These are phyloP conservation scores for Clunio marinus DNA, from an alignment of 2,888 invertebrate species.

Conservation along the genomic window DNA sequence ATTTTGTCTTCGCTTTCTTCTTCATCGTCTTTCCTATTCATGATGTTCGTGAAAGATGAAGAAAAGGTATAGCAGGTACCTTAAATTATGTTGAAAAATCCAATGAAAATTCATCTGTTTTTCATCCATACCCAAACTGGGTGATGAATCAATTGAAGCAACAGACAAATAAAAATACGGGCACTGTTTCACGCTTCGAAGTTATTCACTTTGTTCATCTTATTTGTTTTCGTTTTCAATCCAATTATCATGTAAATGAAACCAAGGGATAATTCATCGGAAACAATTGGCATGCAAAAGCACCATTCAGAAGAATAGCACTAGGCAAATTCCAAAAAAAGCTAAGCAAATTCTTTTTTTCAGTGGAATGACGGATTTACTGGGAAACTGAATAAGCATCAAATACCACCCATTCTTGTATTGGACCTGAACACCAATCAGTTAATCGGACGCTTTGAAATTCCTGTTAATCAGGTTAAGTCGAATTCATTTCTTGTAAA, in stretches of 20 bases:
- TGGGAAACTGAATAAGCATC: conserved; percentile 42
- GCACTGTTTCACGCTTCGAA: conserved; percentile 62
- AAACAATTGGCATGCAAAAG: too few relatives aligned
- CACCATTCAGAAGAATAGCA: too few relatives aligned
- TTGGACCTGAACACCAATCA: conserved; percentile 51
- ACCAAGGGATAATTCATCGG: too few relatives aligned
- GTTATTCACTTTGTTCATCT: conserved; percentile 24
- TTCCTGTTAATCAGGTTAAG: conserved; percentile 64
- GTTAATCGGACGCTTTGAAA: conserved; percentile 63
- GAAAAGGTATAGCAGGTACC: conserved; percentile 65
- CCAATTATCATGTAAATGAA: too few relatives aligned
- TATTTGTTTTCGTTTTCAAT: too few relatives aligned
- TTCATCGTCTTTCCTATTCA: not conserved
- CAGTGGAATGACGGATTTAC: conserved; percentile 50
- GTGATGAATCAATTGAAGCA: conserved; percentile 67
- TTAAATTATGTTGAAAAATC: conserved; percentile 61
- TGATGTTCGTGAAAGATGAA: conserved; percentile 55
- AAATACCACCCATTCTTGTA: conserved; percentile 7
- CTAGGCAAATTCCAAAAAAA: too few relatives aligned
- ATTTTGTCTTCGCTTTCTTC: not conserved
- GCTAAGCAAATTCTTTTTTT: too few relatives aligned
- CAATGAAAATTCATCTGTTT: conserved; percentile 63
- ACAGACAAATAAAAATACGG: conserved; percentile 51
- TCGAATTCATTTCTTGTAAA: conserved; percentile 77
- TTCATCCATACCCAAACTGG: conserved; percentile 73